A percentile compares a stretch with the other conserved stretches of the same genome.
phyloP scores from a whole-genome alignment of 2,113 vertebrate genomes.

The Formicarius rufipectus region DNA sequence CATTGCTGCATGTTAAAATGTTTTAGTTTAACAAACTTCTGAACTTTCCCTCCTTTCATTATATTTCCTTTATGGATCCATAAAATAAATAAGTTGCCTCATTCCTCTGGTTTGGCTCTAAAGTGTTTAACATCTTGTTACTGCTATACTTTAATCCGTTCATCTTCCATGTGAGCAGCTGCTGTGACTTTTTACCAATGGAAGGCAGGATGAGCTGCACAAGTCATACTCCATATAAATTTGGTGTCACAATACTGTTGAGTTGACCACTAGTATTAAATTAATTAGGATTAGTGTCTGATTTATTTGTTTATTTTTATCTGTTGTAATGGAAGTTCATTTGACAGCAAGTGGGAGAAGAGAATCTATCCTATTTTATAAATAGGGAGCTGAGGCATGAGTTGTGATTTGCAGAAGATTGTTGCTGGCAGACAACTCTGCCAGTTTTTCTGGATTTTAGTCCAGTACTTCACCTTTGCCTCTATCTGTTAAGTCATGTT shows the following conservation, averaged over 20 bases:
- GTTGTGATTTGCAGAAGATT: background rate
- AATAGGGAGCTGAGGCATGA: background rate
- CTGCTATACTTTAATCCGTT: background rate
- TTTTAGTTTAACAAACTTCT: background rate
- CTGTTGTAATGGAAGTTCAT: background rate
- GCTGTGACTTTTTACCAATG: background rate
- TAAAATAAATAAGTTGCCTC: background rate
- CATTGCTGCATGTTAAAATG: background rate
- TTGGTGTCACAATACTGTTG: background rate
- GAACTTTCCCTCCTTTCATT: background rate
- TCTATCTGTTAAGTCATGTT: background rate
- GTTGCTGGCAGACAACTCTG: background rate
- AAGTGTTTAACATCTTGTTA: background rate
- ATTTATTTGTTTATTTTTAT: background rate
- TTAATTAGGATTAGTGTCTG: background rate
- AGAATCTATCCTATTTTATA: background rate
- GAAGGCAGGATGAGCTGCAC: background rate
- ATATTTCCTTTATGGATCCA: background rate
- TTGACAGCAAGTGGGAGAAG: background rate
- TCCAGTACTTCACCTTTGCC: background rate
- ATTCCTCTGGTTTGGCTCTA: background rate
- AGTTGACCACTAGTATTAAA: background rate
- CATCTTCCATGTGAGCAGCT: background rate
- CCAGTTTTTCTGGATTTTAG: background rate
- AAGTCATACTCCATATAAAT: background rate